Conservation (phyloP, 2,797 vertebrate genomes). For the Cyclura pinguis region DNA sequence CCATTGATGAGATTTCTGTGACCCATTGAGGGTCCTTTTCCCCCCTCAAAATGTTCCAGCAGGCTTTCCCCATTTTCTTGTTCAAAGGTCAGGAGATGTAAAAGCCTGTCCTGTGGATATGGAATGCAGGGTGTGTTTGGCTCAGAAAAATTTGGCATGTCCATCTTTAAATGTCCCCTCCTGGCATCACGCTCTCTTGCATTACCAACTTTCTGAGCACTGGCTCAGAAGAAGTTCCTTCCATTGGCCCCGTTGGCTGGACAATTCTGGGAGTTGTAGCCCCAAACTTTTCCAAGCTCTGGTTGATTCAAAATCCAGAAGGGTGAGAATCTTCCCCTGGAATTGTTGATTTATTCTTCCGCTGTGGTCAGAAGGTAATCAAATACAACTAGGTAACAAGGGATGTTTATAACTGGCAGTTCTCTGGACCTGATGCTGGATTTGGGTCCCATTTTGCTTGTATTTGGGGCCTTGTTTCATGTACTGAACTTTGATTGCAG, state of each 20-base stretch:
- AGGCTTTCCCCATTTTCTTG: constrained; percentile 49
- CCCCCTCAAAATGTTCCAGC: not conserved
- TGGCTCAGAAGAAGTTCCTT: not conserved
- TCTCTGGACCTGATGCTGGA: too few relatives aligned
- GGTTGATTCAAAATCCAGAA: not conserved
- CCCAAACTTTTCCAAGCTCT: not conserved
- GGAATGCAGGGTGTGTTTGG: constrained; percentile 32
- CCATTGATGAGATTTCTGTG: constrained; percentile 39
- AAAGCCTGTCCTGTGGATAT: constrained; percentile 8
- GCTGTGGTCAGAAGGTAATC: not conserved
- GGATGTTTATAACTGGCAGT: too few relatives aligned
- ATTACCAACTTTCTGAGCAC: constrained; percentile 1
- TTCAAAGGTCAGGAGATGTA: constrained; percentile 50
- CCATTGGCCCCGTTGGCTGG: too few relatives aligned
- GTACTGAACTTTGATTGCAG: too few relatives aligned
- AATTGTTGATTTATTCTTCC: not conserved
- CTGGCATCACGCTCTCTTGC: not conserved
- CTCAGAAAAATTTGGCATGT: not conserved
- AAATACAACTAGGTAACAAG: too few relatives aligned
- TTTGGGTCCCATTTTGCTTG: too few relatives aligned
- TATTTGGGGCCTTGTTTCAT: too few relatives aligned
- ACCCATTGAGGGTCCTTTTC: constrained; percentile 35
- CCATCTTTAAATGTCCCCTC: not conserved
- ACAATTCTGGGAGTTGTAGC: too few relatives aligned
- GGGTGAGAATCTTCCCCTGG: not conserved